Base-by-base conservation (phyloP, 2,888 invertebrate genomes). In the Seira ritae region DNA sequence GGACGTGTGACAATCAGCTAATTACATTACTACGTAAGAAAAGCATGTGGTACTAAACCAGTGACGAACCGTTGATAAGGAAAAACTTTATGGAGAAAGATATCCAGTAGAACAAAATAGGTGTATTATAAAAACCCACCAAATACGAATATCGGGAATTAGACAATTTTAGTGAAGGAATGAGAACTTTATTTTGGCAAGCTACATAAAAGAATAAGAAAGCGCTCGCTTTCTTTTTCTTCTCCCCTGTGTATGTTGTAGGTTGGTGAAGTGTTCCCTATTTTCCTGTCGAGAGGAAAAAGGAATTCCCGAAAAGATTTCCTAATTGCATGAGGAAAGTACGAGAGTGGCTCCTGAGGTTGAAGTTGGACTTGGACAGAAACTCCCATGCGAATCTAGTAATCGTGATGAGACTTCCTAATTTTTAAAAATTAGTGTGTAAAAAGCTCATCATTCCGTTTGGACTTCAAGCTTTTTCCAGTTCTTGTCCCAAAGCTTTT, bases 1-100 rank as follows among this genome's bases (percentile, higher is more conserved):
- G 23, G 23, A 68, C 15, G 68, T 68, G 68, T 68, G 68, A 68
- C 68, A 68, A 68, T 68, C 68, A 68, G 68, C 68, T 68, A 68
- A 68, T 68, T 68, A 31, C 68, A 68, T 68, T 68, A 68, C 19
- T 42, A 42, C 42, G 12, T 42, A 42, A 4, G 6, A 42, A 42
- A 12, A 12, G n/a, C n/a, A 12, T 42, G 42, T 42, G 12, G 6
- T 42, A 42, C 12, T 42, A 8, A 42, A 4, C 42, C 42, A n/a
- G 12, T 42, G 42, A 42, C 12, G 42, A 42, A 42, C 12, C 12
- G 4, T 4, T 12, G 42, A 42, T 42, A n/a, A n/a, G n/a, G n/a
- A n/a, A n/a, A n/a, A n/a, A n/a, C n/a, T n/a, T n/a, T n/a, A n/a
- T n/a, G n/a, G n/a, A n/a, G n/a, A n/a, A n/a, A n/a, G n/a, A n/a